A percentile compares a stretch with the other conserved stretches of the same genome.
phyloP scores from a whole-genome alignment of 2,888 invertebrate genomes.

The Agonopterix subpropinquella region DNA sequence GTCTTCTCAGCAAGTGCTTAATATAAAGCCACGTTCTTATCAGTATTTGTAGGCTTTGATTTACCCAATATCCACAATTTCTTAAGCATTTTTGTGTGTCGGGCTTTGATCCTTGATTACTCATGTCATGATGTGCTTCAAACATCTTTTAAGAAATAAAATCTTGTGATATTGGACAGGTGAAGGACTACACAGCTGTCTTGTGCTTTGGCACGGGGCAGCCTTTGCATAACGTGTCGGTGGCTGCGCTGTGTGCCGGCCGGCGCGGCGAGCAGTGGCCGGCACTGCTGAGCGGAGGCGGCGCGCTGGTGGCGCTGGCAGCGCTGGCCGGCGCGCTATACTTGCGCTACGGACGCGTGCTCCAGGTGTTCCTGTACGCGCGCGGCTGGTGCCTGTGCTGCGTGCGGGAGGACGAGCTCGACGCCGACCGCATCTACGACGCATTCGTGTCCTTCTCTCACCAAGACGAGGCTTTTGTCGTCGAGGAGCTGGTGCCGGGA shows the following conservation, averaged over 20 bases:
- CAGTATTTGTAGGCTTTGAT: too few species aligned
- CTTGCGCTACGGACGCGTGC: not conserved
- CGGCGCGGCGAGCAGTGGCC: not conserved
- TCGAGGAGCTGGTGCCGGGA: slow-evolving; percentile 80
- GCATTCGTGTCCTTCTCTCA: slow-evolving; percentile 86
- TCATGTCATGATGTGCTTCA: too few species aligned
- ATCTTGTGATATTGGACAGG: not conserved
- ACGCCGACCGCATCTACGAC: slow-evolving; percentile 80
- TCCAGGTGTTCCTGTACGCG: slow-evolving; percentile 3
- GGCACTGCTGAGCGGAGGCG: not conserved
- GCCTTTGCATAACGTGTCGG: not conserved
- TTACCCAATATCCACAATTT: too few species aligned
- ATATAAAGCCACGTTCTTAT: too few species aligned
- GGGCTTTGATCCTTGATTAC: too few species aligned
- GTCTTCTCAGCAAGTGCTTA: too few species aligned
- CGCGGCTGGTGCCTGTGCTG: slow-evolving; percentile 75
- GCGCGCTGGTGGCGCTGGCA: not conserved
- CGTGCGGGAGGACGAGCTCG: slow-evolving; percentile 81
- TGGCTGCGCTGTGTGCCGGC: not conserved
- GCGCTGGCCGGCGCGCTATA: not conserved
- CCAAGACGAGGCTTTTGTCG: slow-evolving; percentile 82
- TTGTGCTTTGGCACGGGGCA: not conserved
- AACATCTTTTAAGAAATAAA: too few species aligned
- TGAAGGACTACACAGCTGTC: not conserved
- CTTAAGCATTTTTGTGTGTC: too few species aligned